Evolutionary conservation across 2,888 invertebrate genomes (phyloP), one percentile per base, ranked within the genome.

Genomic region (Bruchidius siliquastri): DNA sequence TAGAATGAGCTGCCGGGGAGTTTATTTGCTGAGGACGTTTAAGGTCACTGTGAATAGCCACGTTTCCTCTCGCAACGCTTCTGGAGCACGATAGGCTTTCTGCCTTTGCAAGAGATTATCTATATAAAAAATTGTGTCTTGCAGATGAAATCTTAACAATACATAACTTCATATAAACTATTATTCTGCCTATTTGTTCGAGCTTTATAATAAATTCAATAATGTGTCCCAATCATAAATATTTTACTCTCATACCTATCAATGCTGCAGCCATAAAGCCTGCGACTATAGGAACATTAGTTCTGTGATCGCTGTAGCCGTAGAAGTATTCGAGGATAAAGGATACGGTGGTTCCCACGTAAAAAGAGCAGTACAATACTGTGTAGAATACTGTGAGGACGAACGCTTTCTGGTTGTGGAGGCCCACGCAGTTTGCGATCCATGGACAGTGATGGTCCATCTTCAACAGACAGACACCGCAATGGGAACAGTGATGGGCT

Each of bases 361-460:
- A 80, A 69, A 78, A 79, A 21, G 74, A 20, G 67, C 79, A 80
- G 72, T 78, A 79, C 3, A 78, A 22, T 49, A 72, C 76, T 2
- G 76, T 75, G 73, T 83, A 83, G 68, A 83, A 74, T 13, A 83
- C 71, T 21, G 78, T 75, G 20, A 84, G 72, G 30, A 83, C 70
- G 72, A 83, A 84, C 20, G 76, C 76, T 76, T 84, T 84, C 70
- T 83, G 81, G 72, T 83, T 84, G 20, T 76, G 74, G 74, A 79
- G 81, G 26, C 83, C 82, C 20, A 84, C 76, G 72, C 84, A 84
- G 72, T 82, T 84, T 68, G 79, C 78, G 20, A 83, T 72, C 84
- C 84, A 84, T 8, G 82, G 82, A 72, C 84, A 84, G 72, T 84
- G 84, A 74, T 84, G 84, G 72, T 84, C 84, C 84, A 84, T 84